Evolutionary conservation across 1,140 invertebrate species (phyloP).

Genomic region (Stegodyphus dumicola): DNA sequence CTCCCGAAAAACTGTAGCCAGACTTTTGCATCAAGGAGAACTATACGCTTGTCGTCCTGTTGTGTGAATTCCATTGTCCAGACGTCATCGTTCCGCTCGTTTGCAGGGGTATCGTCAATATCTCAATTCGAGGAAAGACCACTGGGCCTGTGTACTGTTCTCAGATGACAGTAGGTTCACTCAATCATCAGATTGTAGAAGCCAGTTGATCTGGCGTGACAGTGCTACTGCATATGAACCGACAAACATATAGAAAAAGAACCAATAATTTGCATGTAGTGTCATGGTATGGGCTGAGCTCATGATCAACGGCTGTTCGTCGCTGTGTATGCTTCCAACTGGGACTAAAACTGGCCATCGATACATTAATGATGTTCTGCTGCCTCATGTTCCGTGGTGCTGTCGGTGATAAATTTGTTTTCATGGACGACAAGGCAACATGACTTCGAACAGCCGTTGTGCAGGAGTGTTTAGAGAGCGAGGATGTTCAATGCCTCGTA

Average conservation of each 20-base stretch:
- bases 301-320: not conserved
- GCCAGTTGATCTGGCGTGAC: not conserved
- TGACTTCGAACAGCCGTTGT: constrained; percentile 5
- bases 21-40: not conserved
- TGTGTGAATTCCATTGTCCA: not conserved
- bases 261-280: not conserved
- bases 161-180: not conserved
- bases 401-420: not conserved
- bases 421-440: not conserved
- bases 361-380: constrained; percentile 13
- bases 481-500: not conserved
- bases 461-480: not conserved
- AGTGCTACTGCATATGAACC: not conserved
- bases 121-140: not conserved
- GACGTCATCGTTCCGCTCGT: not conserved
- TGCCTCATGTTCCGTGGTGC: not conserved
- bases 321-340: not conserved
- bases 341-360: not conserved
- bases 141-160: not conserved
- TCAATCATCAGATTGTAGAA: not conserved
- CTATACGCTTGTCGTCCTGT: not conserved
- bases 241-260: not conserved
- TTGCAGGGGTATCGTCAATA: not conserved
- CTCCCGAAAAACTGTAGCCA: not conserved
- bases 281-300: not conserved